Evolutionary conservation across 2,797 vertebrate genomes (phyloP).

Genomic region (Buphagus erythrorhynchus): DNA sequence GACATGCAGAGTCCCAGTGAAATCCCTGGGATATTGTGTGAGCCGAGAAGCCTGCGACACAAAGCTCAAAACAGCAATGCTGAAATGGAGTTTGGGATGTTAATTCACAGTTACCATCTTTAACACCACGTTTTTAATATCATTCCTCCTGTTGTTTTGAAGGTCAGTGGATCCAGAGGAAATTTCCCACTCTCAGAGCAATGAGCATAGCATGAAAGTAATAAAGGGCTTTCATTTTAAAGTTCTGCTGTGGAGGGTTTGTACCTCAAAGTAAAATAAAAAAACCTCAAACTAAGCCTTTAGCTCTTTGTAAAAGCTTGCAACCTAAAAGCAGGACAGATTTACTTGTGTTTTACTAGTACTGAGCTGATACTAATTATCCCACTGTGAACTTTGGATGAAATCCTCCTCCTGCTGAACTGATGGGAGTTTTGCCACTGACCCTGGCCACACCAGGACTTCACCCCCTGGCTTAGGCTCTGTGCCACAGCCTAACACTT

Average conservation of each 20-base stretch:
- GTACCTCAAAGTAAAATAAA: background rate
- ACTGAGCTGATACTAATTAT: slow-evolving; percentile 12
- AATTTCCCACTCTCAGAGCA: background rate
- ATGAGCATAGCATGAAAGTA: background rate
- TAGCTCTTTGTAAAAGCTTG: background rate
- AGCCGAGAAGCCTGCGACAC: slow-evolving; percentile 3
- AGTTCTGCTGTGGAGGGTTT: background rate
- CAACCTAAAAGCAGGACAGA: background rate
- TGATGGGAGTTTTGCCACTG: slow-evolving; percentile 32
- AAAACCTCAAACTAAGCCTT: background rate
- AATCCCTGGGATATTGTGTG: slow-evolving; percentile 51
- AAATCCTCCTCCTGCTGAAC: slow-evolving; percentile 1
- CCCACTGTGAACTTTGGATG: slow-evolving; percentile 1
- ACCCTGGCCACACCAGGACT: background rate
- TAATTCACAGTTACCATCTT: slow-evolving; percentile 18
- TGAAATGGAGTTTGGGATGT: background rate
- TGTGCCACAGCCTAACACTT: background rate
- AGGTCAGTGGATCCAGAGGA: slow-evolving; percentile 9
- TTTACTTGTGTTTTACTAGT: background rate
- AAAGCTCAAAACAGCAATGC: background rate
- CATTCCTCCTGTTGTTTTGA: slow-evolving; percentile 12
- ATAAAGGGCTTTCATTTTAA: background rate
- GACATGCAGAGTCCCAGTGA: slow-evolving; percentile 37
- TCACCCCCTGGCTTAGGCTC: background rate
- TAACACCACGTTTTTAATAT: background rate